Conservation (phyloP, 2,113 vertebrate genomes). For the Cyanistes caeruleus region DNA sequence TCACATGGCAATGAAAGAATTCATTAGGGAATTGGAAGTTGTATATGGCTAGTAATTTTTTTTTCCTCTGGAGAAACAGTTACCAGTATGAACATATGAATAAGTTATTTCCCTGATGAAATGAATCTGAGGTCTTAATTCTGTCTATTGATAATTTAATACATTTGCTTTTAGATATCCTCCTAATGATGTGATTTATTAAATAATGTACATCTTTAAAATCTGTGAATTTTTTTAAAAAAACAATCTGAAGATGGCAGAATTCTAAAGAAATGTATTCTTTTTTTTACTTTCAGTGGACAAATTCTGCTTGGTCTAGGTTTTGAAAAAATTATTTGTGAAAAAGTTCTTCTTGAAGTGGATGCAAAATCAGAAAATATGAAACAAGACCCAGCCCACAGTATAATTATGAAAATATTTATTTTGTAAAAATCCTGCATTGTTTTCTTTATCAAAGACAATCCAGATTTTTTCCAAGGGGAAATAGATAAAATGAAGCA, state of each 20-base stretch:
- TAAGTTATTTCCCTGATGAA: not conserved
- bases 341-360: not conserved
- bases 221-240: not conserved
- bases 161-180: not conserved
- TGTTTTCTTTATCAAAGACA: not conserved
- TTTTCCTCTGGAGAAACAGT: not conserved
- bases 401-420: not conserved
- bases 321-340: not conserved
- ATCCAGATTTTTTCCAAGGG: not conserved
- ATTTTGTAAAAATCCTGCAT: not conserved
- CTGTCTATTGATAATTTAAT: not conserved
- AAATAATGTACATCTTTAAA: not conserved
- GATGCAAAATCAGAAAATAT: not conserved
- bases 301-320: fast-evolving
- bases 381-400: not conserved
- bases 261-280: not conserved
- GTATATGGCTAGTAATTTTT: slow-evolving; percentile 7
- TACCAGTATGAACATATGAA: not conserved
- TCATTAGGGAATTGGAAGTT: slow-evolving; percentile 45
- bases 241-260: not conserved
- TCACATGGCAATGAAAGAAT: not conserved
- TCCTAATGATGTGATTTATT: not conserved
- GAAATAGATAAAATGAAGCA: not conserved
- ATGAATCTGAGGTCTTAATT: not conserved
- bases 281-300: not conserved